These are phyloP conservation scores for Dryobotodes eremita DNA, from an alignment of 2,888 invertebrate species.

Conservation along the genomic window DNA sequence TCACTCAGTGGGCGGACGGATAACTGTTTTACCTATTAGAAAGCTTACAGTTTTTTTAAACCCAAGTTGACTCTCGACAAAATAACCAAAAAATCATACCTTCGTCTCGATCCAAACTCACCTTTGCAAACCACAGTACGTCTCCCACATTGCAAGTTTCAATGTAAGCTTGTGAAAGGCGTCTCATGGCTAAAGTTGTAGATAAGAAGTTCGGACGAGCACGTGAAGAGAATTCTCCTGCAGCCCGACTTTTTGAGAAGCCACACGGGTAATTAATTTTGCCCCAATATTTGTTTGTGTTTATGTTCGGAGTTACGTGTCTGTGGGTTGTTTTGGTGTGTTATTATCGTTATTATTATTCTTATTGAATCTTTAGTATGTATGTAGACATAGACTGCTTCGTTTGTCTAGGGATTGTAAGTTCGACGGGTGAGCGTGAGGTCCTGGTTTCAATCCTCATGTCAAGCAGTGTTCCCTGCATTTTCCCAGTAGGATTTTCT, in stretches of 20 bases:
- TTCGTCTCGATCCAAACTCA: conserved; percentile 18
- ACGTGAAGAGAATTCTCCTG: conserved; percentile 62
- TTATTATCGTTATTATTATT: conserved; percentile 11
- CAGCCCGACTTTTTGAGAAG: conserved; percentile 49
- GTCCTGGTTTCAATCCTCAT: neutral
- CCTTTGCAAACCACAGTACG: conserved; percentile 22
- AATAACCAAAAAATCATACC: too few species aligned
- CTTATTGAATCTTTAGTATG: conserved; percentile 18
- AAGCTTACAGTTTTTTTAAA: neutral
- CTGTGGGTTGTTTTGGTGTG: conserved; percentile 16
- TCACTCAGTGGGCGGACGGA: neutral
- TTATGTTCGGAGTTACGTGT: conserved; percentile 32
- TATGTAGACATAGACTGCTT: neutral
- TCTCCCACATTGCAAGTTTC: conserved; percentile 49
- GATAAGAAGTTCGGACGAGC: conserved; percentile 64
- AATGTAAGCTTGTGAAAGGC: conserved; percentile 57
- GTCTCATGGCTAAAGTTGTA: conserved; percentile 58
- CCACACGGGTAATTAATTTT: conserved; percentile 59
- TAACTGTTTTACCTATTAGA: neutral
- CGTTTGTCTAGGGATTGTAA: neutral
- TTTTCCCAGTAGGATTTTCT: neutral
- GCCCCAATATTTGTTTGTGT: conserved; percentile 41
- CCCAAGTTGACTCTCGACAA: neutral
- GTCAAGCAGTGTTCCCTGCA: neutral
- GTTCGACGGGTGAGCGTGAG: neutral